Base-by-base conservation (phyloP, 1,140 invertebrate genomes). In the Dryas iulia region DNA sequence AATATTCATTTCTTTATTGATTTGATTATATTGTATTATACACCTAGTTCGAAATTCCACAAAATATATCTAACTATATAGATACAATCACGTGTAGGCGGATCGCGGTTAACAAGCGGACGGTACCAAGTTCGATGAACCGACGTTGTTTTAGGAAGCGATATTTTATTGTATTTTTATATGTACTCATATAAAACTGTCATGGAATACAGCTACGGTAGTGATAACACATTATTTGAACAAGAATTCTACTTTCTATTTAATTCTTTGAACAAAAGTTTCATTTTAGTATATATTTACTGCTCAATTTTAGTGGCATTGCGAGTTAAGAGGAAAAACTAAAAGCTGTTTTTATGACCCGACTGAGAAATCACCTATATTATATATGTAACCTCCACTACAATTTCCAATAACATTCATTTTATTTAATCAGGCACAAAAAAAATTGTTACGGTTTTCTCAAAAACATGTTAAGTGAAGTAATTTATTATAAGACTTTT, bases 81-180 rank as follows among this genome's bases (percentile, higher is more conserved):
- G 35, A 47, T 61, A 62, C 14, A 21, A 30, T 30, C 25, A 8
- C 53, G 66, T 35, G 66, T 68, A 68, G 66, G 66, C 31, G 25
- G 66, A 61, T 68, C 59, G 59, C 53, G 28, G 58, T 59, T 56
- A 54, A 35, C 52, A 68, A 35, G 39, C 59, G 58, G 58, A 58
- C 33, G 18, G 28, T 31, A 23, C 39, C 18, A 23, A 57, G 66
- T 68, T 68, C 59, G 59, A 68, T 56, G 66, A 68, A 56, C 53
- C 53, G 24, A 56, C 24, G 24, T 56, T 56, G 53, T 56, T 56
- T 56, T 56, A 56, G 53, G 53, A 56, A 56, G 53, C 53, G 12
- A 56, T 56, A 56, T 56, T 56, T 56, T 56, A 56, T 56, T 56
- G 53, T 56, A 56, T 56, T 56, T 56, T 56, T 56, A 56, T 56